phyloP scores from a whole-genome alignment of 2,888 invertebrate genomes.

The Morpho achilles region DNA sequence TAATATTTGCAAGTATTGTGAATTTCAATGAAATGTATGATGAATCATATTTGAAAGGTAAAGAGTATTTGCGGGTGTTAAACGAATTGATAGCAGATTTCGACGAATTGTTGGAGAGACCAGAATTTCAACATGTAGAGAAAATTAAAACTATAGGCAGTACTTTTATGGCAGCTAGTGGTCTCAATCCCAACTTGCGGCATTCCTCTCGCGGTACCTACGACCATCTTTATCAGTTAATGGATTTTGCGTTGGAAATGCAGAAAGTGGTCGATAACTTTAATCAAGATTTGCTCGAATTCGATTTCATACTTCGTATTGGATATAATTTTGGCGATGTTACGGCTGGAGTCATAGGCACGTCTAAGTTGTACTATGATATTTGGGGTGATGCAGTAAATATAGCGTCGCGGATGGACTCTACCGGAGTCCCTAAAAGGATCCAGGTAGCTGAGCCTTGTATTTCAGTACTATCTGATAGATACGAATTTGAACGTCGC shows the following conservation, averaged over 20 bases:
- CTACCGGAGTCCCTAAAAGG: conserved; percentile 92
- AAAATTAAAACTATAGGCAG: conserved; percentile 99
- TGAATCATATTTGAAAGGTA: conserved; percentile 96
- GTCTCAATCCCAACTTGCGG: conserved; percentile 90
- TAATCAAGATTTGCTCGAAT: conserved; percentile 93
- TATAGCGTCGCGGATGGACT: conserved; percentile 98
- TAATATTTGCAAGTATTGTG: conserved; percentile 97
- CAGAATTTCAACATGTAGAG: conserved; percentile 92
- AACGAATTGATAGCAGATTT: conserved; percentile 98
- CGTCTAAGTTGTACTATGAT: conserved; percentile 96
- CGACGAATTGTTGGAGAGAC: conserved; percentile 91
- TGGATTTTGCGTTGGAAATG: conserved; percentile 96
- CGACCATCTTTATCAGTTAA: conserved; percentile 90
- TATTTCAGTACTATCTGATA: conserved; percentile 82
- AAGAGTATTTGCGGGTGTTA: conserved; percentile 95
- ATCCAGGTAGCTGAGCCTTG: conserved; percentile 91
- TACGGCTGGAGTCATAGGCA: conserved; percentile 97
- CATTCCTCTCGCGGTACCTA: conserved; percentile 83
- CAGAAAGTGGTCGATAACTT: conserved; percentile 92
- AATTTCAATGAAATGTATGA: conserved; percentile 99
- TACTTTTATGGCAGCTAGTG: conserved; percentile 98
- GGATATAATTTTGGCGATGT: conserved; percentile 97
- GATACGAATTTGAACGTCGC: conserved; percentile 93
- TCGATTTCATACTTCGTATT: conserved; percentile 91
- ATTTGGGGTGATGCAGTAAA: conserved; percentile 99